phyloP scores from a whole-genome alignment of 1,140 invertebrate species.

The Pseudomyrmex dendroicus region DNA sequence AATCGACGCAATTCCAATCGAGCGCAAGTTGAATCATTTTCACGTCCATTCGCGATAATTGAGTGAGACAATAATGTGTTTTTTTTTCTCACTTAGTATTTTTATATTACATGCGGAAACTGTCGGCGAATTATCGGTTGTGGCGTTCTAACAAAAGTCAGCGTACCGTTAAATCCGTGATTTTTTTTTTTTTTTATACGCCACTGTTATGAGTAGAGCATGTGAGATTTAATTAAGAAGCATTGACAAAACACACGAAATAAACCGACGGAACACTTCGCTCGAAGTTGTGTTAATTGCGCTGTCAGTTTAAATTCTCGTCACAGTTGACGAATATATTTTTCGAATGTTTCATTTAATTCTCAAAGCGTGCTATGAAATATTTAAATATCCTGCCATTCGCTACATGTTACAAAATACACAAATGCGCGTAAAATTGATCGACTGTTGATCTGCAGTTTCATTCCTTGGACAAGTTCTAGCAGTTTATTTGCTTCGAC shows the following conservation, averaged over 20 bases:
- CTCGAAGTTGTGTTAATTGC: too few species aligned
- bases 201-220: background rate
- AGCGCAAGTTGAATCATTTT: background rate
- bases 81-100: background rate
- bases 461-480: too few species aligned
- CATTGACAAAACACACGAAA: too few species aligned
- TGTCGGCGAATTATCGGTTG: background rate
- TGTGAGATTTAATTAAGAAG: too few species aligned
- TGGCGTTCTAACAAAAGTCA: background rate
- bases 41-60: background rate
- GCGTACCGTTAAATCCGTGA: background rate
- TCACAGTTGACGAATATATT: background rate
- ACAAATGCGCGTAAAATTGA: too few species aligned
- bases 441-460: too few species aligned
- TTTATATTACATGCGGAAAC: background rate
- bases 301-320: too few species aligned
- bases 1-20: background rate
- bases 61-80: background rate
- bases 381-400: too few species aligned
- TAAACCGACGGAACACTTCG: too few species aligned
- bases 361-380: too few species aligned
- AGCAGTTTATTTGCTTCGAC: too few species aligned
- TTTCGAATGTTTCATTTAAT: background rate
- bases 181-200: slow-evolving; percentile 8
- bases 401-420: too few species aligned